A percentile compares a stretch with the other conserved stretches of the same genome.
phyloP scores from a whole-genome alignment of 2,888 invertebrate species.

The Papilio protenor region DNA sequence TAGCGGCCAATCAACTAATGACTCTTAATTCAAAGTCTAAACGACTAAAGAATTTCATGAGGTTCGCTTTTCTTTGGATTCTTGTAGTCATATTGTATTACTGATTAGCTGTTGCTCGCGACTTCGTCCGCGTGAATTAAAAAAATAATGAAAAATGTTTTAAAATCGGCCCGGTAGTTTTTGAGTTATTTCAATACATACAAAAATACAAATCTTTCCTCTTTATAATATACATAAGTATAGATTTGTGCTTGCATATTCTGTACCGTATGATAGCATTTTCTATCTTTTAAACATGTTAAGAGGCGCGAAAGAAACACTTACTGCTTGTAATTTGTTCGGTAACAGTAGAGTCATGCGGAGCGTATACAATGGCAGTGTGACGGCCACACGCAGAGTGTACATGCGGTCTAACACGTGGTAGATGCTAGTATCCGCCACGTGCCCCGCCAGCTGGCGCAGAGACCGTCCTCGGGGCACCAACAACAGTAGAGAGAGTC shows the following conservation, averaged over 20 bases:
- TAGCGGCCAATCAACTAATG: no score
- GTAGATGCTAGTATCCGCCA: constrained; percentile 55
- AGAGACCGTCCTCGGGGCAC: constrained; percentile 67
- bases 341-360: constrained; percentile 78
- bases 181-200: no score
- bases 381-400: constrained; percentile 63
- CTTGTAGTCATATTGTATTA: neutral
- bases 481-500: constrained; percentile 68
- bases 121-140: no score
- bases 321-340: constrained; percentile 71
- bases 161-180: no score
- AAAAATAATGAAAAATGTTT: no score
- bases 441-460: constrained; percentile 55
- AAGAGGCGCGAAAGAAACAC: constrained; percentile 47
- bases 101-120: no score
- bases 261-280: no score
- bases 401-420: constrained; percentile 59
- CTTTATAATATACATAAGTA: no score
- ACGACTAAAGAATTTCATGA: neutral
- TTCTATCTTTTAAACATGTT: no score
- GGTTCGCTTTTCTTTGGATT: neutral
- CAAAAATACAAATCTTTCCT: no score
- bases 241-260: no score
- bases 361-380: constrained; percentile 74
- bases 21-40: no score